Base-by-base conservation (phyloP, 2,797 vertebrate genomes). In the Onychomys torridus region DNA sequence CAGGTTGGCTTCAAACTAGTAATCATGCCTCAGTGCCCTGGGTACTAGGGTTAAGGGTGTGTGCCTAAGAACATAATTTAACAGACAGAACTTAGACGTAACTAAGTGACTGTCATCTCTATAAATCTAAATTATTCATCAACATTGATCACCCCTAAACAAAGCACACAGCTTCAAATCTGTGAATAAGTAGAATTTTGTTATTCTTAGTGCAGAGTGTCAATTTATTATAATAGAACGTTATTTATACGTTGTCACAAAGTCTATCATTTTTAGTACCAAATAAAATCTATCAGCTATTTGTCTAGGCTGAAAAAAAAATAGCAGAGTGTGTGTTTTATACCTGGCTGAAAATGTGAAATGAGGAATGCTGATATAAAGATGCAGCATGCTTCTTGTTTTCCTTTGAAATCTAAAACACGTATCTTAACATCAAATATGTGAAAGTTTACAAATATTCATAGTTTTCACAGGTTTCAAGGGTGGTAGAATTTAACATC, bases 281-380 rank as follows among this genome's bases (percentile, higher is more conserved):
- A 69, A 97, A 95, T 97, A 96, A 97, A 97, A 81, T 25, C 6
- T 7, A 37, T 59, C 94, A 95, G 6, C 14, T 85, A 13, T 93
- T 90, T 85, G 46, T 43, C 90, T 93, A 10, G 90, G 59, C 21
- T 88, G 75, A 94, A 76, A n/a, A n/a, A n/a, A n/a, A n/a, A n/a
- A n/a, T n/a, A n/a, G n/a, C n/a, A n/a, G 5, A 87, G 0, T 77
- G 23, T 57, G 9, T 17, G 0, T 90, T 88, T 69, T 49, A 3
- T 25, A 82, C 11, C 4, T 25, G 57, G 5, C 63, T 86, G 40
- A 67, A 79, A 87, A 83, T 9, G 23, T 7, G 77, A 25, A 87
- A 84, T 4, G 2, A 75, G 52, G 63, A 71, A 57, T 63, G 6
- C 6, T 77, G 5, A 12, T 34, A 25, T 46, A 2, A 75, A 86